Percentiles rank a stretch among this genome's conserved stretches.
These are phyloP conservation scores for Gibbula magus DNA, from an alignment of 2,888 invertebrate species.

Conservation along the genomic window DNA sequence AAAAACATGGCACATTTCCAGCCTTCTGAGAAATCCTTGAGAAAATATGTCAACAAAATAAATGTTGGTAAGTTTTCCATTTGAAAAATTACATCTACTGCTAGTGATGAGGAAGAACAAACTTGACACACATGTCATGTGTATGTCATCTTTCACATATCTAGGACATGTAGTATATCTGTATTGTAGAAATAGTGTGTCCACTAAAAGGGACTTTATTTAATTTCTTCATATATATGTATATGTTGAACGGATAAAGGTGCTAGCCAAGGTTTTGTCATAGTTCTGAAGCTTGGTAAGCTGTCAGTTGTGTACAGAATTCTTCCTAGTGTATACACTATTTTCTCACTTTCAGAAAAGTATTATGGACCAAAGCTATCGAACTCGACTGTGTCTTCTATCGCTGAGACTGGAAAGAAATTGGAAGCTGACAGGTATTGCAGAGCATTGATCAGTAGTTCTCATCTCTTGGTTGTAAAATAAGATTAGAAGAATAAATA, in stretches of 20 bases:
- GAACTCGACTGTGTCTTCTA: constrained; percentile 83
- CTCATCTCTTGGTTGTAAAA: too few relatives aligned
- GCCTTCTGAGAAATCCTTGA: constrained; percentile 87
- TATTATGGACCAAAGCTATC: constrained; percentile 83
- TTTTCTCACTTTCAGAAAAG: constrained; percentile 76
- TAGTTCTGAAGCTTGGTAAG: neutral
- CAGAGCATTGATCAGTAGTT: too few relatives aligned
- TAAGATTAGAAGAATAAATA: too few relatives aligned
- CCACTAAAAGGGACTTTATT: too few relatives aligned
- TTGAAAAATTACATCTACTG: too few relatives aligned
- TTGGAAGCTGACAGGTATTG: constrained; percentile 80
- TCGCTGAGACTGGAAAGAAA: constrained; percentile 83
- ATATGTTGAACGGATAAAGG: too few relatives aligned
- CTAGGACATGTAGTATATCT: too few relatives aligned
- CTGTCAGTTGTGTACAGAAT: neutral
- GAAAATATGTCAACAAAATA: constrained; percentile 87
- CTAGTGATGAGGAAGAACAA: too few relatives aligned
- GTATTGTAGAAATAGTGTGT: too few relatives aligned
- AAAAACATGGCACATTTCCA: constrained; percentile 76
- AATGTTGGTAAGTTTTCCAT: constrained; percentile 81
- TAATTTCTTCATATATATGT: too few relatives aligned
- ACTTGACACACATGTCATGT: too few relatives aligned
- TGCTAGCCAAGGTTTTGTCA: neutral
- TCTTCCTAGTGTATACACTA: neutral
- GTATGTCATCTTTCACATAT: too few relatives aligned